These are phyloP conservation scores for Mormyrus hasselquistii DNA, from an alignment of 2,797 vertebrate genomes.

Conservation along the genomic window DNA sequence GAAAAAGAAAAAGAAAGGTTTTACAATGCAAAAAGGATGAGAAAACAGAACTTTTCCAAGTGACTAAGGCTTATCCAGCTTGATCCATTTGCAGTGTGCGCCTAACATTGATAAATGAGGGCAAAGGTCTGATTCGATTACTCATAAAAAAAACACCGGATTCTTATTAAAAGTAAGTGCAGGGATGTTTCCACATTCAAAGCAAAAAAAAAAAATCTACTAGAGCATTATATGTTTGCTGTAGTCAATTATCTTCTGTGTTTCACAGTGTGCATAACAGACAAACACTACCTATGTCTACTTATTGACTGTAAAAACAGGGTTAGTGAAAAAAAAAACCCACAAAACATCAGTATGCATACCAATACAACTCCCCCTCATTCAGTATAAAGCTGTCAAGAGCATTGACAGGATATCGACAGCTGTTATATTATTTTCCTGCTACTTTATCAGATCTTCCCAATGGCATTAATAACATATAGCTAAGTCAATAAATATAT, in stretches of 20 bases:
- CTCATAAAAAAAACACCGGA: not conserved
- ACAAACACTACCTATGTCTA: not conserved
- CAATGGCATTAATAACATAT: not conserved
- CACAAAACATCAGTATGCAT: not conserved
- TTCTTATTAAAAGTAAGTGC: not conserved
- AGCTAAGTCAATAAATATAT: not conserved
- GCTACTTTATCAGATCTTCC: not conserved
- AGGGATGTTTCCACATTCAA: not conserved
- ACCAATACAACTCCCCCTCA: not conserved
- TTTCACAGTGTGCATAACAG: not conserved
- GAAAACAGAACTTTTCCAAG: not conserved
- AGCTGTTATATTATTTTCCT: not conserved
- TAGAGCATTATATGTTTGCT: not conserved
- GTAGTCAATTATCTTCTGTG: not conserved
- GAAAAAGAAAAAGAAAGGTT: not conserved
- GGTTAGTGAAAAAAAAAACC: not conserved
- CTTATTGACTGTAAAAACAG: not conserved
- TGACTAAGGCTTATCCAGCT: not conserved
- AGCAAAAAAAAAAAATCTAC: not conserved
- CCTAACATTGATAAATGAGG: not conserved
- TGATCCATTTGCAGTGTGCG: not conserved
- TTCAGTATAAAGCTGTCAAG: not conserved
- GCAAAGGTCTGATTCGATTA: not conserved
- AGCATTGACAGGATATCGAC: not conserved
- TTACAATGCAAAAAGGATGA: not conserved